Evolutionary conservation across 2,797 vertebrate genomes (phyloP).

Genomic region (Cynopterus sphinx): DNA sequence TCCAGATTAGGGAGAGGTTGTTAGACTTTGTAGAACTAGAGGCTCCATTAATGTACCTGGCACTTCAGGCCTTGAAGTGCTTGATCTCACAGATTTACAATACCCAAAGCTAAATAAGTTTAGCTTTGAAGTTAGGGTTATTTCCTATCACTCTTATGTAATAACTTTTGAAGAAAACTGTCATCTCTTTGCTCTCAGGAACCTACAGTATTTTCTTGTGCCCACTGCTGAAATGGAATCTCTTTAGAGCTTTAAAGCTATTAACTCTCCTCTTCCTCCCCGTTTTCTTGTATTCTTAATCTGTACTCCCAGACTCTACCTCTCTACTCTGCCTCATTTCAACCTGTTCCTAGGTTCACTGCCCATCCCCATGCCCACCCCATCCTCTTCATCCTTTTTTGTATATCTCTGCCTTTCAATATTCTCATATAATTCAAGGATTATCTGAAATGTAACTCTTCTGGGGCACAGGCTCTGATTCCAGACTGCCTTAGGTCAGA

Average conservation of each 20-base stretch:
- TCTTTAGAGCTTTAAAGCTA: not conserved
- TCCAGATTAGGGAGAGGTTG: not conserved
- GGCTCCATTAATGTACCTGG: not conserved
- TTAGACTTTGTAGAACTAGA: not conserved
- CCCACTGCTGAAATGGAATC: not conserved
- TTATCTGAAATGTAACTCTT: not conserved
- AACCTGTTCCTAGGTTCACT: not conserved
- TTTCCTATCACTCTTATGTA: not conserved
- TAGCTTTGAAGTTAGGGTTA: not conserved
- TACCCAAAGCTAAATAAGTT: not conserved
- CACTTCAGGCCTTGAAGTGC: not conserved
- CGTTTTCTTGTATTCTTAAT: not conserved
- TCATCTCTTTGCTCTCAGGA: not conserved
- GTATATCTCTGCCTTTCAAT: not conserved
- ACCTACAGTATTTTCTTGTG: not conserved
- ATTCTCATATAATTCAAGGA: not conserved
- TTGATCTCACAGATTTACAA: not conserved
- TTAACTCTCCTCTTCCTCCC: not conserved
- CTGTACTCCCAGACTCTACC: not conserved
- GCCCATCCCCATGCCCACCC: not conserved
- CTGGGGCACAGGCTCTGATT: not conserved
- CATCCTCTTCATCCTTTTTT: not conserved
- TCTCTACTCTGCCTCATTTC: not conserved
- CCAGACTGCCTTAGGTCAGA: not conserved
- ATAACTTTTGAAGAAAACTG: not conserved